These are phyloP conservation scores for Acholoe squamosa DNA, from an alignment of 2,888 invertebrate genomes.

Conservation along the genomic window DNA sequence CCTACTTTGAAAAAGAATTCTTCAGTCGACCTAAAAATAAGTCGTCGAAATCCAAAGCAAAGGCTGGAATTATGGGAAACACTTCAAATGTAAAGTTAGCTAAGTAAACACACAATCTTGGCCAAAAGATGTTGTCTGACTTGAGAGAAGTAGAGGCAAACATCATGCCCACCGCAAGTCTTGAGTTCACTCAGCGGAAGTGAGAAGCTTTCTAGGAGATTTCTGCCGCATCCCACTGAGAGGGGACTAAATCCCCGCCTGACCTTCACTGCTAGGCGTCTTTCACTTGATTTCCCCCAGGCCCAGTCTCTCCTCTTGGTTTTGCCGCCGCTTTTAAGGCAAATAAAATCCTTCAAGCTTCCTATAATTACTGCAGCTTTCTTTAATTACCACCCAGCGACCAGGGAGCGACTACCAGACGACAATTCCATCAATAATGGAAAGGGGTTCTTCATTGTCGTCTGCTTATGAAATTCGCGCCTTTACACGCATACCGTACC, in stretches of 20 bases:
- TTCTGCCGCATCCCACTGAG: background rate
- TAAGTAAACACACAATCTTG: too few species aligned
- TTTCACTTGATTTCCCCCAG: background rate
- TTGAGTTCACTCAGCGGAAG: background rate
- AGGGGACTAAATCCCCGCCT: background rate
- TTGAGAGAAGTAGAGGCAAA: background rate
- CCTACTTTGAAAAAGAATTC: too few species aligned
- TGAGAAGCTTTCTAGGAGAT: conserved; percentile 19
- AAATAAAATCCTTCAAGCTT: conserved; percentile 3
- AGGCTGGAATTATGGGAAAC: too few species aligned
- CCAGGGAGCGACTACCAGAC: too few species aligned
- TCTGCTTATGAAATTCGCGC: too few species aligned
- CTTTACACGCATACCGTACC: too few species aligned
- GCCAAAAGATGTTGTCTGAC: too few species aligned
- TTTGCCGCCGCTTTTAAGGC: background rate
- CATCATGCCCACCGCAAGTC: background rate
- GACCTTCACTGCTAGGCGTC: background rate
- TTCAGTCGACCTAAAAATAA: too few species aligned
- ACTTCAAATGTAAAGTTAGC: too few species aligned
- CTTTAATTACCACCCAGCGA: background rate
- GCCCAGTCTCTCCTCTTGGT: background rate
- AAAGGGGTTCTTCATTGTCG: too few species aligned
- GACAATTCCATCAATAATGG: too few species aligned
- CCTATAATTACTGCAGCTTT: conserved; percentile 31
- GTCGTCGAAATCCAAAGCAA: too few species aligned